These are phyloP conservation scores for Nephrocerus scutellatus DNA, from an alignment of 2,888 invertebrate genomes.

Conservation along the genomic window DNA sequence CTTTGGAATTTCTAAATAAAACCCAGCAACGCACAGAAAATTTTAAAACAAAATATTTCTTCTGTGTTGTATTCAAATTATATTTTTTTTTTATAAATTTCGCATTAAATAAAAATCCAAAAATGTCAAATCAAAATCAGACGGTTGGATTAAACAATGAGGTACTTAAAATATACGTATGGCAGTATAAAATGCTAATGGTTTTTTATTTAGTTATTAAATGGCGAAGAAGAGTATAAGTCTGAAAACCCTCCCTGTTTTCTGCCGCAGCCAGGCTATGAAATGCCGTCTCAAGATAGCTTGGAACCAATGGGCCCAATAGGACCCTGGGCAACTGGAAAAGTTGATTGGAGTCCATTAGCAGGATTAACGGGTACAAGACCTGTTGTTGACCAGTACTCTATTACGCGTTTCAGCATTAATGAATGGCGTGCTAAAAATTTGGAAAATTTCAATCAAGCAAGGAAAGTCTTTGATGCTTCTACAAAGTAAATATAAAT, in stretches of 20 bases:
- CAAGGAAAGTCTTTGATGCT: slow-evolving; percentile 49
- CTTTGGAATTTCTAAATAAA: too few relatives aligned
- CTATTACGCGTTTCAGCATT: slow-evolving; percentile 64
- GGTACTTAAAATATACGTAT: too few relatives aligned
- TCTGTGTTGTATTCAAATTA: too few relatives aligned
- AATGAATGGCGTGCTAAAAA: slow-evolving; percentile 66
- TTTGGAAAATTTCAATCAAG: slow-evolving; percentile 49
- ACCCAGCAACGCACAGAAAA: too few relatives aligned
- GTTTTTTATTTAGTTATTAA: too few relatives aligned
- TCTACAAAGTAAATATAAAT: slow-evolving; percentile 48
- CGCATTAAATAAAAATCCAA: too few relatives aligned
- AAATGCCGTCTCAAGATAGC: slow-evolving; percentile 41
- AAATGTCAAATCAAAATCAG: too few relatives aligned
- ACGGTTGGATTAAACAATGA: too few relatives aligned
- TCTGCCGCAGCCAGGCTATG: slow-evolving; percentile 53
- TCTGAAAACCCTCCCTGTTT: slow-evolving; percentile 49
- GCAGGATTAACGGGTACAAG: slow-evolving; percentile 65
- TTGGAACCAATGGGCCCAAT: slow-evolving; percentile 50
- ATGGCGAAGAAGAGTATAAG: slow-evolving; percentile 35
- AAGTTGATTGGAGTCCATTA: slow-evolving; percentile 66
- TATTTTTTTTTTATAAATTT: too few relatives aligned
- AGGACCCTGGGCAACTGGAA: slow-evolving; percentile 64
- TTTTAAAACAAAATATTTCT: too few relatives aligned
- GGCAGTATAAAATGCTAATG: too few relatives aligned
- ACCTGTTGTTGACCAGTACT: slow-evolving; percentile 68